Evolutionary conservation across 2,888 invertebrate genomes (phyloP).

Genomic region (Tanypteryx hageni): DNA sequence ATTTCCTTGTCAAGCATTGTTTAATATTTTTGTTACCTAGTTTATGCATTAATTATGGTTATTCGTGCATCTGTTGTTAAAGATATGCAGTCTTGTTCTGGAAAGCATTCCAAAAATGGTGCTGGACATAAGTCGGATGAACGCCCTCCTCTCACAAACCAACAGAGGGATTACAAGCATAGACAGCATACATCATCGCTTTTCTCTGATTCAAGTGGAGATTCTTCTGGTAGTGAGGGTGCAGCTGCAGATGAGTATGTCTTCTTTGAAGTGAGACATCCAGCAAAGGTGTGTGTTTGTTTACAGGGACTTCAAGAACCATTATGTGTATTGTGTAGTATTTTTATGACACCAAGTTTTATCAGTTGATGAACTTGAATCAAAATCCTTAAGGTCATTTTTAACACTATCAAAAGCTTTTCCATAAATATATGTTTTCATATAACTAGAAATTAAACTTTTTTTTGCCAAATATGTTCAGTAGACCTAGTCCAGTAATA

Average conservation of each 20-base stretch:
- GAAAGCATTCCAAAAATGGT: slow-evolving; percentile 48
- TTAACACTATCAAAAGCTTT: too few species aligned
- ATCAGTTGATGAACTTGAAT: slow-evolving; percentile 30
- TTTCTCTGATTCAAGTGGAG: slow-evolving; percentile 67
- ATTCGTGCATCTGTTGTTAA: neutral
- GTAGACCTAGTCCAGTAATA: too few species aligned
- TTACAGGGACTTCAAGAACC: neutral
- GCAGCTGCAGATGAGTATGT: slow-evolving; percentile 72
- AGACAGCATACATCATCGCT: slow-evolving; percentile 66
- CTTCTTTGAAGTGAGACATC: slow-evolving; percentile 73
- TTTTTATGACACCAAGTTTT: neutral
- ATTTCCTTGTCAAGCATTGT: too few species aligned
- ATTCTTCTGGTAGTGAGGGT: slow-evolving; percentile 69
- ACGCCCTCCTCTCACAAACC: slow-evolving; percentile 9
- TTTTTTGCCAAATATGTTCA: too few species aligned
- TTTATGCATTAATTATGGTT: neutral
- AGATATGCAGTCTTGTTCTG: slow-evolving; percentile 48
- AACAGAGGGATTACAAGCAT: slow-evolving; percentile 67
- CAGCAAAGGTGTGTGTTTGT: slow-evolving; percentile 71
- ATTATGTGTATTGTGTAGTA: slow-evolving; percentile 40
- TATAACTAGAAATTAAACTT: too few species aligned
- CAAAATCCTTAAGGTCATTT: too few species aligned
- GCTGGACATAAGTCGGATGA: slow-evolving; percentile 40
- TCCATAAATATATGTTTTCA: too few species aligned
- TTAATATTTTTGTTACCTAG: too few species aligned